Base-by-base conservation (phyloP, 2,888 invertebrate genomes). In the Mesopsocus fuscifrons region DNA sequence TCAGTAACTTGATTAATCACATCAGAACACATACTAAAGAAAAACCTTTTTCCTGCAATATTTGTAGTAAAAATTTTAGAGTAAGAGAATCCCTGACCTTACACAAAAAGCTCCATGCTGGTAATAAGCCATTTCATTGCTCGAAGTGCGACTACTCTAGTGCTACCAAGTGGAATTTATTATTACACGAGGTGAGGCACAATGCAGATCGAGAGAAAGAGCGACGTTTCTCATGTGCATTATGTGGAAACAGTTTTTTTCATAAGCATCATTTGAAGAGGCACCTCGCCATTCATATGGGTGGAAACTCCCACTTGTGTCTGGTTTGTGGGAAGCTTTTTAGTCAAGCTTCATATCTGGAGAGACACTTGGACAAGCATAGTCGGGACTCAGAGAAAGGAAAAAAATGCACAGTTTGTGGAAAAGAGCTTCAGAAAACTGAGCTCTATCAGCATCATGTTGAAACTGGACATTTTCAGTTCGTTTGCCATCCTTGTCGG, bases 401-500 rank as follows among this genome's bases (percentile, higher is more conserved):
- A 26, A 6, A 26, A 11, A 38, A 38, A 38, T 38, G 38, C 11
- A 6, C 17, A 6, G 5, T 20, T 20, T 38, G 38, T 20, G 20
- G 11, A 13, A 6, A 5, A 6, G 6, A 18, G 21, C 18, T 38
- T 3, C 5, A 5, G 6, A 18, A 20, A 38, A 20, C n/a, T 4
- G 17, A 38, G 13, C 20, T 6, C 18, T 38, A 38, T 17, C 38
- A 38, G 20, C 38, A 38, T 18, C 11, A 38, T 17, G 11, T 38
- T 15, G 38, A 38, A 13, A 38, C 38, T 5, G 38, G 38, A 3
- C 38, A 38, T 11, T 38, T 38, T 38, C 21, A 9, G 11, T 20
- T 18, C 20, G 38, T 38, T 5, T 38, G 38, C 20, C 20, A 38
- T 38, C 38, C 38, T 18, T 38, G 38, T 38, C 6, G 20, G 38